Base-by-base conservation (phyloP, 2,797 vertebrate species). In the Danio choprae region DNA sequence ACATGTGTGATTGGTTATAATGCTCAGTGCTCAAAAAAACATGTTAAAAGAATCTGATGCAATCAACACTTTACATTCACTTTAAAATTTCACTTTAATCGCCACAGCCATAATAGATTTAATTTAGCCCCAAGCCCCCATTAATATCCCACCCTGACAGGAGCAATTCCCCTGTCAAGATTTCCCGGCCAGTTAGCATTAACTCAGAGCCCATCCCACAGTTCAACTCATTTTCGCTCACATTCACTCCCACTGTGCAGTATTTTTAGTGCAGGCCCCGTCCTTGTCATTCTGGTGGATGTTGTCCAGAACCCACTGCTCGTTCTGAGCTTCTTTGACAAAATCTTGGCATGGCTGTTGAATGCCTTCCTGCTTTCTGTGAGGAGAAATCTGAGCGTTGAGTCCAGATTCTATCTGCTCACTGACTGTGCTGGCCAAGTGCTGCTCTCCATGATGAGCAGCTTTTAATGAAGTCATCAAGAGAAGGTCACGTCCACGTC, bases 291-390 rank as follows among this genome's bases (percentile, higher is more conserved):
- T 87, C 68, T 84, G 16, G 85, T 90, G 89, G 88, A 90, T 65
- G 84, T 78, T 72, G 82, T 90, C 91, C 92, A 92, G 89, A 82
- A 90, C 87, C 85, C 83, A 82, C 88, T 88, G 90, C 62, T 88
- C 85, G 85, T 86, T 87, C 89, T 86, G 85, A 90, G 82, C 86
- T 83, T 80, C 74, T 83, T 84, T 90, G 90, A 90, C 89, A 88
- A 86, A 89, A 86, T 87, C 84, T 85, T 89, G 87, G 83, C 84
- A 82, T 87, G 86, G 81, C 91, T 88, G 90, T 91, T 78, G 86
- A 89, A 87, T 88, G 79, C 77, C 87, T 87, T 86, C 87, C 83
- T 87, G 87, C 81, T 68, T 76, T 84, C 85, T 73, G 81, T 85
- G 55, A 68, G 64, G 83, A 87, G 87, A 77, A 64, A 64, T 64